Evolutionary conservation across 2,797 vertebrate genomes (phyloP).

Genomic region (Oceanodroma leucorhoa): DNA sequence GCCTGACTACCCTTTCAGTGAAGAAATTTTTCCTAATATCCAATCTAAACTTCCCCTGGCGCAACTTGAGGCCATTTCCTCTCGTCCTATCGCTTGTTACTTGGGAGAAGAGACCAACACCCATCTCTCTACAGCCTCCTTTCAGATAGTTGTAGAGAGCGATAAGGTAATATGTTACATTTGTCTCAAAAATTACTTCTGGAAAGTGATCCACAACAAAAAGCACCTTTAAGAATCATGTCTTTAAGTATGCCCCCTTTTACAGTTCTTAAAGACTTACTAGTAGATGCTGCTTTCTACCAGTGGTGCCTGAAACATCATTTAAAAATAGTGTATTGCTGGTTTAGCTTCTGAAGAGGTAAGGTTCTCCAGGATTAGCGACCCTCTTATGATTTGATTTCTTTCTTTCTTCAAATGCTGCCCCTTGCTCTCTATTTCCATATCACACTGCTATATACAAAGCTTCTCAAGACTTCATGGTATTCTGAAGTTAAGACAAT

Average conservation of each 20-base stretch:
- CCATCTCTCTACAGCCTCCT: no score
- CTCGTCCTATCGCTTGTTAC: no score
- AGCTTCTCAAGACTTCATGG: background rate
- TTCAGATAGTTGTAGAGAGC: no score
- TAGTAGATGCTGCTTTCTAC: background rate
- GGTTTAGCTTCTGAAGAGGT: background rate
- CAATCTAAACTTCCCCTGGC: no score
- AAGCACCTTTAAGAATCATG: background rate
- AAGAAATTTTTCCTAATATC: no score
- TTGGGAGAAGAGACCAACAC: no score
- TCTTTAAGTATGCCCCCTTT: background rate
- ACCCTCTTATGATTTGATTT: background rate
- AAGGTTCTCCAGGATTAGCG: background rate
- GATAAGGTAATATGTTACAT: no score
- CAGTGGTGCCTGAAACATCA: background rate
- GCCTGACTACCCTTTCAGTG: no score
- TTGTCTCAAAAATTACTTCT: background rate
- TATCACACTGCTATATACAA: background rate
- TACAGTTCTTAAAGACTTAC: background rate
- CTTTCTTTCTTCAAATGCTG: background rate
- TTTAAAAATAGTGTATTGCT: background rate
- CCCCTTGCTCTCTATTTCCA: background rate
- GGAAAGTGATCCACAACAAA: background rate
- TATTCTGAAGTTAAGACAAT: background rate
- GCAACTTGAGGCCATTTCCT: no score